Evolutionary conservation across 2,797 vertebrate genomes (phyloP), one percentile per base, ranked within the genome.

Genomic region (Centroberyx gerrardi): DNA sequence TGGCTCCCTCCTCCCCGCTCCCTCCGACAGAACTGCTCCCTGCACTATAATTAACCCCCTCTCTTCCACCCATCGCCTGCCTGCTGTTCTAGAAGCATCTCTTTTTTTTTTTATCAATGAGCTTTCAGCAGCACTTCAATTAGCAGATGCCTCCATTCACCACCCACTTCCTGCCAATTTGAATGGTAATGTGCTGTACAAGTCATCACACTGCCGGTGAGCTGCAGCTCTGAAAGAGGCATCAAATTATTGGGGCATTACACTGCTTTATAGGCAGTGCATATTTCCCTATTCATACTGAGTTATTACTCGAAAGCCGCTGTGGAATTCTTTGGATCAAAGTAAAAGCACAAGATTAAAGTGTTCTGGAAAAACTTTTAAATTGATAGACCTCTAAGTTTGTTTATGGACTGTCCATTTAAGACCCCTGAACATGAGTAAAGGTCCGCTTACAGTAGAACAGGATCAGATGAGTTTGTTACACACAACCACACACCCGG

Each of bases 81-180:
- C 83, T 79, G 85, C 88, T 87, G 82, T 88, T 88, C 88, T 87
- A 67, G 91, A 94, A 91, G 86, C 77, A 75, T 90, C 82, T 83
- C 89, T 89, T 91, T 82, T 62, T 56, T 56, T 31, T 70, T 68
- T 69, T 74, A 91, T 95, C 95, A 94, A 94, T 94, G 92, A 88
- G 88, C 91, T 95, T 94, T 95, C 93, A 94, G 90, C 82, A 70
- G 75, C 86, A 88, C 92, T 93, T 93, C 91, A 95, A 90, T 94
- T 92, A 93, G 92, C 94, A 95, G 95, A 95, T 95, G 94, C 92
- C 92, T 93, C 91, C 92, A 94, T 95, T 95, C 92, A 94, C 82
- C 88, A 90, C 67, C 88, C 79, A 86, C 93, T 95, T 94, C 94
- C 95, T 95, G 94, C 87, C 92, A 92, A 91, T 94, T 93, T 93